phyloP scores from a whole-genome alignment of 2,797 vertebrate genomes.

The Sphaeramia orbicularis region DNA sequence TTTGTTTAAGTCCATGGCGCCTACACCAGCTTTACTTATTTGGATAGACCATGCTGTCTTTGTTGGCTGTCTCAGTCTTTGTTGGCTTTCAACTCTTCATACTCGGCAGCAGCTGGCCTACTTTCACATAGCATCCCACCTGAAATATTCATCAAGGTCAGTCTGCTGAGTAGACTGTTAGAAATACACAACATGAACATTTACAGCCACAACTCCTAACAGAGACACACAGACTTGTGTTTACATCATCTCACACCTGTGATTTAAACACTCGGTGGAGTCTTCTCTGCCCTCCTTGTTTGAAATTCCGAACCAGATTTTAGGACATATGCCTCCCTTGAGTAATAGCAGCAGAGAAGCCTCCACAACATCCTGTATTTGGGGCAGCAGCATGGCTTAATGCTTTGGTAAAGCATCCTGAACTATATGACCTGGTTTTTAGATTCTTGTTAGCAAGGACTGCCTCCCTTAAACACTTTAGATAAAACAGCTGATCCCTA shows the following conservation, averaged over 20 bases:
- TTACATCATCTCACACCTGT: slow-evolving; percentile 9
- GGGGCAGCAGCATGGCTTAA: slow-evolving; percentile 56
- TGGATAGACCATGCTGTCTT: slow-evolving; percentile 18
- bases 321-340: slow-evolving; percentile 37
- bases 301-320: slow-evolving; percentile 11
- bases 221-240: background rate
- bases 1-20: background rate
- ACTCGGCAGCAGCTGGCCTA: slow-evolving; percentile 70
- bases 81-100: slow-evolving; percentile 18
- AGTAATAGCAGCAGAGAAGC: slow-evolving; percentile 27
- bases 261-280: background rate
- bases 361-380: slow-evolving; percentile 40
- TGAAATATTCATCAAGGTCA: slow-evolving; percentile 84
- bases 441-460: slow-evolving; percentile 8
- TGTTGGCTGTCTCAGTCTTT: slow-evolving; percentile 21
- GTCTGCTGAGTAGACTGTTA: slow-evolving; percentile 50
- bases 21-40: slow-evolving; percentile 2
- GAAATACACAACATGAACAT: slow-evolving; percentile 35
- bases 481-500: background rate
- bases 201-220: background rate
- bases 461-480: background rate
- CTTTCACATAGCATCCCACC: slow-evolving; percentile 69
- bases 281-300: slow-evolving; percentile 15
- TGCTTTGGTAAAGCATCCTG: slow-evolving; percentile 39
- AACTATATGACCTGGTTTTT: slow-evolving; percentile 50